These are phyloP conservation scores for Cettia cetti DNA, from an alignment of 2,113 vertebrate genomes.

Conservation along the genomic window DNA sequence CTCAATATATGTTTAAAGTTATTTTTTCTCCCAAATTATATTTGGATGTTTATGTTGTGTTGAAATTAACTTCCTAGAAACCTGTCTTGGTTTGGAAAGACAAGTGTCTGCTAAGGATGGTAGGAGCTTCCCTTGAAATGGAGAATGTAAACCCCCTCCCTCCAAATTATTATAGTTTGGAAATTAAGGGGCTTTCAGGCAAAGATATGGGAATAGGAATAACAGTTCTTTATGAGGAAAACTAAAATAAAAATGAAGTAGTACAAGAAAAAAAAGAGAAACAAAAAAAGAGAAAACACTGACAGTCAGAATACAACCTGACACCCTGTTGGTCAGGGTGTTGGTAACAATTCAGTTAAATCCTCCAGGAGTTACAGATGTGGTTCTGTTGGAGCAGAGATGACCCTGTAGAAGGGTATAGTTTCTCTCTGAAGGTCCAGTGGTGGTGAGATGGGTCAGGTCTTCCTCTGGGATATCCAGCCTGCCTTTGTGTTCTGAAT, in stretches of 20 bases:
- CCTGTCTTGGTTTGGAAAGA: neutral
- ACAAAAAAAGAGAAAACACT: neutral
- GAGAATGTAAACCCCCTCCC: neutral
- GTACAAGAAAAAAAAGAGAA: neutral
- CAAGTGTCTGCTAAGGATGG: neutral
- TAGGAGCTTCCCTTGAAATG: neutral
- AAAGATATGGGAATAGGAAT: neutral
- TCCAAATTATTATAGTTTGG: neutral
- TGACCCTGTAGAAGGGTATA: neutral
- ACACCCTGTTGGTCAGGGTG: neutral
- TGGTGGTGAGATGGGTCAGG: neutral
- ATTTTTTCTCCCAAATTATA: neutral
- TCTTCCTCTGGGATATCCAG: neutral
- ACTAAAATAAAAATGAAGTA: neutral
- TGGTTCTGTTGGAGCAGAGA: neutral
- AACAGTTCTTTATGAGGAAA: neutral
- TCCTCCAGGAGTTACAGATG: neutral
- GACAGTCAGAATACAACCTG: neutral
- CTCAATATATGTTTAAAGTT: neutral
- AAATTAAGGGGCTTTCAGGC: neutral
- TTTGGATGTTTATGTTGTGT: neutral
- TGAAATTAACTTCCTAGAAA: neutral
- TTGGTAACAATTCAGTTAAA: neutral
- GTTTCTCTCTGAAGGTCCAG: neutral
- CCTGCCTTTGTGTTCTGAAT: neutral